Conservation (phyloP, 2,797 vertebrate genomes). For the Spinus pinus region DNA sequence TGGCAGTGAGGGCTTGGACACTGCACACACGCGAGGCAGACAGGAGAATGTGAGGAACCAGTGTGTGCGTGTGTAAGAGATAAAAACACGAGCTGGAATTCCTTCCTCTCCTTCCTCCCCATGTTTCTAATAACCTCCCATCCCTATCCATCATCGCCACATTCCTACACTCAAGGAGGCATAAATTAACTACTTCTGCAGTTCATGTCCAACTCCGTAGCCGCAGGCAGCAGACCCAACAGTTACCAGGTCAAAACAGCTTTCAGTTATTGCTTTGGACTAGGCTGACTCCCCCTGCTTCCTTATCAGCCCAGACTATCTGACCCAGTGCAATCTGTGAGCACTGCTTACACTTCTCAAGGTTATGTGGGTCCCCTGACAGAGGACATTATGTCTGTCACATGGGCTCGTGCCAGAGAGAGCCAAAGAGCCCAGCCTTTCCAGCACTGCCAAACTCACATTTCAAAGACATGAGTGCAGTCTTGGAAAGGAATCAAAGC, state of each 20-base stretch:
- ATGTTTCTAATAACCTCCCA: constrained; percentile 69
- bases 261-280: constrained; percentile 26
- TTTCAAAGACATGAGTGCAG: constrained; percentile 80
- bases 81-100: constrained; percentile 56
- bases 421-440: constrained; percentile 73
- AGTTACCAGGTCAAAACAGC: constrained; percentile 48
- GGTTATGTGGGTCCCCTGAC: constrained; percentile 67
- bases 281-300: constrained; percentile 31
- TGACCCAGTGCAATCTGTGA: not conserved
- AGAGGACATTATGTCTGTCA: constrained; percentile 73
- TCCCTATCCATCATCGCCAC: constrained; percentile 64
- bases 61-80: constrained; percentile 18
- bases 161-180: constrained; percentile 62
- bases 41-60: not conserved
- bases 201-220: constrained; percentile 54
- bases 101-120: constrained; percentile 53
- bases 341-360: constrained; percentile 56
- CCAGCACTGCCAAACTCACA: constrained; percentile 74
- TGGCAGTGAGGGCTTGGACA: not conserved
- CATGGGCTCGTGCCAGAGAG: constrained; percentile 60
- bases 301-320: constrained; percentile 62
- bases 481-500: constrained; percentile 80
- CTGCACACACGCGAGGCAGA: not conserved
- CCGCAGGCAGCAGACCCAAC: constrained; percentile 57
- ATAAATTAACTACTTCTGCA: constrained; percentile 66